Evolutionary conservation across 2,797 vertebrate genomes (phyloP).

Genomic region (Galago senegalensis): DNA sequence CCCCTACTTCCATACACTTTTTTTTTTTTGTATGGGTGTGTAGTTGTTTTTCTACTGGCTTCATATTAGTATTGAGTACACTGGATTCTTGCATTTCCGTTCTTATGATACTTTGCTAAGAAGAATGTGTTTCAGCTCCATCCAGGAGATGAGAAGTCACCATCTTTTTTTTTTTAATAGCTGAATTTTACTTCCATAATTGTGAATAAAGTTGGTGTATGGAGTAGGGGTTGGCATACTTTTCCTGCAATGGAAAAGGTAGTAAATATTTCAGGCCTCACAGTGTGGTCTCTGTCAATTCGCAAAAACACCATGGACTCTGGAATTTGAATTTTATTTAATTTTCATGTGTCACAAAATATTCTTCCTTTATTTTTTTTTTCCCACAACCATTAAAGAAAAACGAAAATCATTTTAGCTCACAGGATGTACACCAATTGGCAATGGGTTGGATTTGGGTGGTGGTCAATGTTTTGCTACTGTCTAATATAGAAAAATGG

Average conservation of each 20-base stretch:
- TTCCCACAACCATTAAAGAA: neutral
- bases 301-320: neutral
- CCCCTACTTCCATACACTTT: no score
- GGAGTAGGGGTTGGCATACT: neutral
- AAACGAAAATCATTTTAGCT: neutral
- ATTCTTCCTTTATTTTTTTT: neutral
- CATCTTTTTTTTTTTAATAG: no score
- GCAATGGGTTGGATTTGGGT: neutral
- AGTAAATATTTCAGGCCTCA: neutral
- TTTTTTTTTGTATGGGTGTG: no score
- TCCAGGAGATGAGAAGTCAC: no score
- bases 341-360: neutral
- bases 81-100: no score
- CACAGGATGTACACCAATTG: neutral
- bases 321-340: neutral
- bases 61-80: no score
- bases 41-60: no score
- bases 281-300: neutral
- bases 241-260: neutral
- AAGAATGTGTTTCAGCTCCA: no score
- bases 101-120: no score
- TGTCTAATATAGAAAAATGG: neutral
- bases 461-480: neutral
- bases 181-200: neutral
- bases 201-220: neutral